A percentile compares a stretch with the other conserved stretches of the same genome.
phyloP scores from a whole-genome alignment of 2,888 invertebrate species.

The Dendrolimus houi region DNA sequence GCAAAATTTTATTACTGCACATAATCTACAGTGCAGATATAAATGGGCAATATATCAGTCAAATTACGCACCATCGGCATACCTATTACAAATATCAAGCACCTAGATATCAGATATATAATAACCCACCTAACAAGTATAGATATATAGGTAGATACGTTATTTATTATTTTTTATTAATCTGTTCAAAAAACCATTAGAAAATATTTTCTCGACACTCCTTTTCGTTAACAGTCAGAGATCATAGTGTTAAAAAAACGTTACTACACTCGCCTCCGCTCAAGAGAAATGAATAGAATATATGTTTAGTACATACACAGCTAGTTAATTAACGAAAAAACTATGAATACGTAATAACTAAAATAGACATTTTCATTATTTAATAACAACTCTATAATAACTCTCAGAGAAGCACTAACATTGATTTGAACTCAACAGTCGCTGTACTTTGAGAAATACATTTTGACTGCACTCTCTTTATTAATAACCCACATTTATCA shows the following conservation, averaged over 20 bases:
- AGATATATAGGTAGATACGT: not conserved
- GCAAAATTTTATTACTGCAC: no score
- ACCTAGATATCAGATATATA: not conserved
- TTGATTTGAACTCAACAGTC: not conserved
- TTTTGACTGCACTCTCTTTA: not conserved
- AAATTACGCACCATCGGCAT: not conserved
- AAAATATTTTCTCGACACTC: not conserved
- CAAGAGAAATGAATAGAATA: slow-evolving; percentile 14
- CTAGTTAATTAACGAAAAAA: slow-evolving; percentile 6
- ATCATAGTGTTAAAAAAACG: slow-evolving; percentile 11
- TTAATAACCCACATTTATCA: not conserved
- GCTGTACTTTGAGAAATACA: not conserved
- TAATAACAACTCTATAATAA: not conserved
- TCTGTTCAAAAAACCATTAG: not conserved
- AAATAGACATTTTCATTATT: slow-evolving; percentile 4
- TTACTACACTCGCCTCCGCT: slow-evolving; percentile 19
- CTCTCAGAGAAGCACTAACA: not conserved
- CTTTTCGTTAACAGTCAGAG: slow-evolving; percentile 34
- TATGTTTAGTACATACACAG: slow-evolving; percentile 8
- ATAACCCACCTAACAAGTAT: not conserved
- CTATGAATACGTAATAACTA: slow-evolving; percentile 19
- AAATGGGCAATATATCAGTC: no score
- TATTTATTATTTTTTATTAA: not conserved
- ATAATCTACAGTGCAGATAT: no score
- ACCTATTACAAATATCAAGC: not conserved